These are phyloP conservation scores for Brachionus rotundiformis DNA, from an alignment of 1,140 invertebrate genomes.

Conservation along the genomic window DNA sequence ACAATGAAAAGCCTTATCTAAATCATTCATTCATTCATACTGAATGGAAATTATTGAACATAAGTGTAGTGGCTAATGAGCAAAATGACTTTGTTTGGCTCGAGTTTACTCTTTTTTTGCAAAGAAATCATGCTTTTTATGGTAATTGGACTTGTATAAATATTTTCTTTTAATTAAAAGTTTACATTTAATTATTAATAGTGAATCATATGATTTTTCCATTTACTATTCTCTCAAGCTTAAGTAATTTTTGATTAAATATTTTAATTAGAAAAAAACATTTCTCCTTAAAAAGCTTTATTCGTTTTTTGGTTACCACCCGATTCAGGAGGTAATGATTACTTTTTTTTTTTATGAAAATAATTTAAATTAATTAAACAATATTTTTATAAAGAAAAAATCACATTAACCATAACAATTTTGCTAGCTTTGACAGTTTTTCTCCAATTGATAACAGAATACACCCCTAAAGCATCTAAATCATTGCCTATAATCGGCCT, in stretches of 20 bases:
- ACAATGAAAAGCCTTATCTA: conserved; percentile 32
- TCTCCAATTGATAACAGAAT: conserved; percentile 47
- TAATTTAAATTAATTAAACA: neutral
- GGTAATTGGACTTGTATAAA: no score
- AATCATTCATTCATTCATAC: conserved; percentile 48
- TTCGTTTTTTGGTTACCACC: conserved; percentile 52
- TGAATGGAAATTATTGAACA: conserved; percentile 48
- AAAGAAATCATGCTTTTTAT: conserved; percentile 50
- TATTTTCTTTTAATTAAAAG: no score
- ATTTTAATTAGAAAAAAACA: neutral
- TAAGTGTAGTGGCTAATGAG: neutral
- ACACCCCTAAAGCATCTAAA: conserved; percentile 48
- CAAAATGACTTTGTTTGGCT: conserved; percentile 48
- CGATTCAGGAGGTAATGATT: conserved; percentile 49
- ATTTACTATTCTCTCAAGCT: conserved; percentile 43
- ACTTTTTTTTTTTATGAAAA: neutral
- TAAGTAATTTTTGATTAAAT: conserved; percentile 2
- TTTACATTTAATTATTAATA: no score
- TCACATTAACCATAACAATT: conserved; percentile 51
- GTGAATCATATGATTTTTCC: conserved; percentile 53
- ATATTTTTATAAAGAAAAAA: no score
- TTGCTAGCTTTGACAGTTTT: conserved; percentile 51
- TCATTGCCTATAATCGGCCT: conserved; percentile 44
- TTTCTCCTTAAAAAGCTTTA: neutral
- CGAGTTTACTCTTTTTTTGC: conserved; percentile 14